Conservation (phyloP, 2,888 invertebrate genomes). For the Lycia hirtaria region DNA sequence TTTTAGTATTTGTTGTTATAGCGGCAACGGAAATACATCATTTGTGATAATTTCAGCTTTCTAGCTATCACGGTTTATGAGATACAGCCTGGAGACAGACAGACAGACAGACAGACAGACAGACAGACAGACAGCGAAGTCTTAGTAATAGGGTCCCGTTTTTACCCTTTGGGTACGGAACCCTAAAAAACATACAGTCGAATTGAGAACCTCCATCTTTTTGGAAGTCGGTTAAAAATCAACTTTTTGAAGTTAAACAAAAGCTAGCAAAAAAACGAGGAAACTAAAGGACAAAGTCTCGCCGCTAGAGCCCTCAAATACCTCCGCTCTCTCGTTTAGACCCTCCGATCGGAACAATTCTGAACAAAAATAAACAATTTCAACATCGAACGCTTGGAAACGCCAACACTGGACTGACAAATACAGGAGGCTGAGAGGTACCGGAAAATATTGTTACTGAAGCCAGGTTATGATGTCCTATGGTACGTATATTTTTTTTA, state of each 20-base stretch:
- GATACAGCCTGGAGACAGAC: too few species aligned
- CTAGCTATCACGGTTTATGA: too few species aligned
- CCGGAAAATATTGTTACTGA: not conserved
- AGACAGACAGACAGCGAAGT: too few species aligned
- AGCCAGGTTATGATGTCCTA: too few species aligned
- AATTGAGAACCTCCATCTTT: not conserved
- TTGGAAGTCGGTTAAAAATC: not conserved
- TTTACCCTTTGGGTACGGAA: too few species aligned
- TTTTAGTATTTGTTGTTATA: too few species aligned
- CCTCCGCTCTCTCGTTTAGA: slow-evolving; percentile 13
- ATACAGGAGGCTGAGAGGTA: slow-evolving; percentile 2
- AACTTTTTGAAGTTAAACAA: too few species aligned
- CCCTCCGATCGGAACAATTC: slow-evolving; percentile 18
- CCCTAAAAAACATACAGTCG: not conserved
- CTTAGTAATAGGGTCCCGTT: too few species aligned
- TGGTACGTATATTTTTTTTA: too few species aligned
- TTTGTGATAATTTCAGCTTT: too few species aligned
- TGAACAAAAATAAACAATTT: slow-evolving; percentile 25
- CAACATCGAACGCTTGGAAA: slow-evolving; percentile 14
- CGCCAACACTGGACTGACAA: slow-evolving; percentile 9
- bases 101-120: too few species aligned
- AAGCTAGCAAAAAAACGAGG: slow-evolving; percentile 8
- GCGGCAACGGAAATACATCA: too few species aligned
- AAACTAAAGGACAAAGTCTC: slow-evolving; percentile 5
- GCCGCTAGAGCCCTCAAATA: slow-evolving; percentile 13